Evolutionary conservation across 1,140 invertebrate genomes (phyloP), one percentile per base, ranked within the genome.

Genomic region (Apis laboriosa): DNA sequence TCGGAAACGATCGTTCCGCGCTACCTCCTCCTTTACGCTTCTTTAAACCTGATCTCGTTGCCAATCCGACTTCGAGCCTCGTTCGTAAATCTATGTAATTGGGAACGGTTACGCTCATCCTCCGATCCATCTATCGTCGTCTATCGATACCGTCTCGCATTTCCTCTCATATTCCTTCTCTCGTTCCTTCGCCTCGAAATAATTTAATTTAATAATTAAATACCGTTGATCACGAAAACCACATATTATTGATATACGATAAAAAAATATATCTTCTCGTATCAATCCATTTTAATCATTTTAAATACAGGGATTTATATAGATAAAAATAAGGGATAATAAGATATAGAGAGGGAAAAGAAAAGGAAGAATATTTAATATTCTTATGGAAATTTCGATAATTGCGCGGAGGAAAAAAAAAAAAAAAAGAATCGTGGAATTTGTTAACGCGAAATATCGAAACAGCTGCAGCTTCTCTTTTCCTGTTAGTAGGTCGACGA

Each of bases 1-100:
- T 68, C 12, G 79, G 79, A 76, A 82, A 84, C 82, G 77, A 79
- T 84, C 82, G 82, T 74, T 84, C 77, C 76, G 58, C 76, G 60
- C 68, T 58, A 61, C 82, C 76, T 79, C 60, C 60, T 67, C 63
- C 60, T 74, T 74, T 80, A 80, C 82, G 76, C 77, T 84, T 63
- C 70, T 80, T 84, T 74, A 72, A 83, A 64, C 81, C 70, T 58
- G 55, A 68, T 55, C 61, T 72, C 51, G 51, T n/a, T 58, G 58
- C 67, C 68, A n/a, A 77, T 63, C 75, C 58, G 12, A 51, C 51
- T 17, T 51, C 53, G 34, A 58, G 43, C 58, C 55, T 43, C 55
- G 43, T 55, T n/a, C 64, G 4, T 68, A 70, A 77, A 70, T 77
- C 68, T 61, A 64, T 63, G 66, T 61, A 77, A 76, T 77, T 34